Base-by-base conservation (phyloP, 2,797 vertebrate genomes). In the Myotis findleyi region DNA sequence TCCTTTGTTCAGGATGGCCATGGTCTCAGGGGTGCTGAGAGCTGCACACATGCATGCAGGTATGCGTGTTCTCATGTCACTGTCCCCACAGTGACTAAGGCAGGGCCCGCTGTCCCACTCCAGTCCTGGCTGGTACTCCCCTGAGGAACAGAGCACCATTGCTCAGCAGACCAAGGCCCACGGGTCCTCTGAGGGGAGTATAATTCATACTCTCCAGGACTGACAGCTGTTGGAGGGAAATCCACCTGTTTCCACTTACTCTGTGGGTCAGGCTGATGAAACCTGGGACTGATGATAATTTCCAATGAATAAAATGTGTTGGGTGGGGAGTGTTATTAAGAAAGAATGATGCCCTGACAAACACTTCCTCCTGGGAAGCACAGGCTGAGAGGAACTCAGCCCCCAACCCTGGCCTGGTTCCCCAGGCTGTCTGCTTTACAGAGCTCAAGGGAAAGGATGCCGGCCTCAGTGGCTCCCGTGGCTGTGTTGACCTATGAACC, bases 221-320 rank as follows among this genome's bases (percentile, higher is more conserved):
- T 5, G 64, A 88, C 49, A n/a, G 41, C 59, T 16, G 30, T 81
- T 73, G 38, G 41, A 90, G 76, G 44, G 49, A 94, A 92, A 95
- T 21, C 76, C 23, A 47, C 57, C 75, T 91, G 89, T 85, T 96
- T 85, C 72, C 83, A 82, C 64, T 94, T 87, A 88, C 20, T 51
- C 64, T 80, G 66, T 41, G 59, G 75, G 20, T 85, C 79, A 84
- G 53, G 47, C 59, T 92, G 88, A 89, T 84, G 89, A 86, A 93
- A 73, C 49, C 68, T 30, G 44, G 53, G 41, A 33, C 71, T 27
- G n/a, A 81, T 87, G 66, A 33, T 71, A 82, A 80, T 84, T 88
- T 95, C 83, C 80, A 88, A 18, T 53, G 83, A 89, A 72, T 27
- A 69, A 4, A 33, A 79, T n/a, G 41, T n/a, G 11, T 41, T 75